Base-by-base conservation (phyloP, 2,113 vertebrate species). In the Forbesichthys papilliferus region DNA sequence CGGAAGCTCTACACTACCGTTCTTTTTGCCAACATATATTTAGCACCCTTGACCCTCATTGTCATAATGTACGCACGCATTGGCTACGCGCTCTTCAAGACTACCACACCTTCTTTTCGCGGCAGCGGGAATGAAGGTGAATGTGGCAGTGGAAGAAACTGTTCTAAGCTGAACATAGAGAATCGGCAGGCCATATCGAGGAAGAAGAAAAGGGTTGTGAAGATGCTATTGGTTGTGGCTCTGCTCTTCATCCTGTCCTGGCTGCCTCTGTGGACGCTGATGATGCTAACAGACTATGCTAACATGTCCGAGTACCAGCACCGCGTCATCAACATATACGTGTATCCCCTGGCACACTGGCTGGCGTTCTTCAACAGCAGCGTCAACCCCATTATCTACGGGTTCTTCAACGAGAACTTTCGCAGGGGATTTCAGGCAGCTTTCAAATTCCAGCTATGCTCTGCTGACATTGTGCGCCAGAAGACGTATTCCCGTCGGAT, bases 281-380 rank as follows among this genome's bases (percentile, higher is more conserved):
- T 96, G 93, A 95, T 98, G 96, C 93, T 97, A 6, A 95, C 94
- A 0, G 95, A 98, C 87, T 98, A 98, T 0, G 90, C 92, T 34
- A 93, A 86, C 74, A 86, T 98, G 42, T 94, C 89, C 0, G 86
- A 93, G 20, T 48, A 49, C 6, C 92, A 95, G 66, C 48, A 95
- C 36, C 87, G 87, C 1, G 27, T 96, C 77, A 94, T 97, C 64
- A 96, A 96, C 68, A 94, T 95, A 65, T 98, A 96, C 0, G 66
- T 95, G 48, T 98, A 96, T 5, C 96, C 96, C 1, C 90, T 96
- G 0, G 96, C 96, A 0, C 96, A 96, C 80, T 97, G 96, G 96
- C 71, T 98, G 73, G 95, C 95, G 18, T 98, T 98, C 78, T 96
- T 89, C 81, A 97, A 98, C 81, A 97, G 95, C 90, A 97, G 96